These are phyloP conservation scores for Struthio camelus DNA, from an alignment of 2,113 vertebrate genomes.

Conservation along the genomic window DNA sequence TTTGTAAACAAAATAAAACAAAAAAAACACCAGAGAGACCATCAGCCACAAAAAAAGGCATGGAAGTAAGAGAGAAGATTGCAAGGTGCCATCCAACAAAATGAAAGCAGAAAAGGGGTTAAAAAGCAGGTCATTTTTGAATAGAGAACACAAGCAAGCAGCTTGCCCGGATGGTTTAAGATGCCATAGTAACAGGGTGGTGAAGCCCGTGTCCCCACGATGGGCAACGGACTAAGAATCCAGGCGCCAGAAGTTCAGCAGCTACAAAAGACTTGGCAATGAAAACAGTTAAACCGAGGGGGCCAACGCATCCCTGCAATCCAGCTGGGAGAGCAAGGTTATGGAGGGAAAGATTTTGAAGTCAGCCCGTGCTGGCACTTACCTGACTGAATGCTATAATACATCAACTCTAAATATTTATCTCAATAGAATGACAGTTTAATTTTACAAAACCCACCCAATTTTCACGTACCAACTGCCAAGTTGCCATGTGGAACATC, in stretches of 20 bases:
- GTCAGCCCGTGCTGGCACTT: neutral
- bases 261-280: neutral
- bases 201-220: neutral
- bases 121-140: neutral
- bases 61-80: neutral
- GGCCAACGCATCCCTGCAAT: neutral
- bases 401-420: constrained; percentile 6
- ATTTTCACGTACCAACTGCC: constrained; percentile 7
- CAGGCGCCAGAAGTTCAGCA: neutral
- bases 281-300: neutral
- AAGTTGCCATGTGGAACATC: neutral
- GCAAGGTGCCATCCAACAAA: neutral
- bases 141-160: neutral
- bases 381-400: neutral
- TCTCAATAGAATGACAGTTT: constrained; percentile 17
- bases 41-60: neutral
- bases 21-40: neutral
- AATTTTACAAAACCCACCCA: constrained; percentile 23
- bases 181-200: neutral
- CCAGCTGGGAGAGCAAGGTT: neutral
- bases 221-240: neutral
- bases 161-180: neutral
- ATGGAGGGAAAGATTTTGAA: neutral
- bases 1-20: neutral
- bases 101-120: neutral